These are phyloP conservation scores for Xenopus borealis DNA, from an alignment of 2,113 vertebrate species.

Conservation along the genomic window DNA sequence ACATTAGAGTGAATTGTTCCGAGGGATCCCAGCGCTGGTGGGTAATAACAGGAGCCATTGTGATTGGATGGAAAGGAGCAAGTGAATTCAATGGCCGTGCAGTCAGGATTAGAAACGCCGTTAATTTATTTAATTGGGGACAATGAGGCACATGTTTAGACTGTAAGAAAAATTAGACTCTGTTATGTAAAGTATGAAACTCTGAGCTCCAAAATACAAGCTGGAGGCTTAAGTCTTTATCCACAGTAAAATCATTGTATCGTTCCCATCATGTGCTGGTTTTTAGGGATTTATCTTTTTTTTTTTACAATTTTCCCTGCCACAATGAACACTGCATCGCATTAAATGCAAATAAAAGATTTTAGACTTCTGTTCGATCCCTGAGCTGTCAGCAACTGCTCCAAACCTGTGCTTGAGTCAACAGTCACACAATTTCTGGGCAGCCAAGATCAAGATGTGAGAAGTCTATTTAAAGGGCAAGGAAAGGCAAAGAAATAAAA, in stretches of 20 bases:
- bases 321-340: no score
- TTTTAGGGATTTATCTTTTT: background rate
- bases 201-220: slow-evolving; percentile 28
- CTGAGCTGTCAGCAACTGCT: no score
- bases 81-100: background rate
- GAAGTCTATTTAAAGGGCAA: no score
- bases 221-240: background rate
- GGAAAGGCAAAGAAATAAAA: no score
- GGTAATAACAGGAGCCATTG: background rate
- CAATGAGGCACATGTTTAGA: slow-evolving; percentile 4
- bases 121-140: slow-evolving; percentile 13
- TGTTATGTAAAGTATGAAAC: background rate
- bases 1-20: no score
- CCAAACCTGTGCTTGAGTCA: no score
- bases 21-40: background rate
- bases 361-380: no score
- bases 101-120: slow-evolving; percentile 5
- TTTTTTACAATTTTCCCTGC: background rate
- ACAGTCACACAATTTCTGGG: no score
- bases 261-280: background rate
- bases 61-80: background rate
- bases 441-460: no score
- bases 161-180: background rate
- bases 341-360: no score
- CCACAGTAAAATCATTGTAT: background rate